These are phyloP conservation scores for Drosophila prolongata DNA, from an alignment of 2,888 invertebrate species.

Conservation along the genomic window DNA sequence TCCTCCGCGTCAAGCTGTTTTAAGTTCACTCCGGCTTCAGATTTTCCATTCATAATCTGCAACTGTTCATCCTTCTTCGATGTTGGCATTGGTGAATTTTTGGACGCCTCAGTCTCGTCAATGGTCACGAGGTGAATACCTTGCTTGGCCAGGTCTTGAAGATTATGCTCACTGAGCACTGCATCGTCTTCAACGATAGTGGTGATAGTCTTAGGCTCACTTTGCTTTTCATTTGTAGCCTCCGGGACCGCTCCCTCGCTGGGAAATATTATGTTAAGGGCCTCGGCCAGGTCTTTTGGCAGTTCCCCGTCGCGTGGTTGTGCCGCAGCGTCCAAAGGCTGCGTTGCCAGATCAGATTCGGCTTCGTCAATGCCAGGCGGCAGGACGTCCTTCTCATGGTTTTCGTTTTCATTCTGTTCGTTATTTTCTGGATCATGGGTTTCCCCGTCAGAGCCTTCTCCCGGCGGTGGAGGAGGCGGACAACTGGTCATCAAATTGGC, in stretches of 20 bases:
- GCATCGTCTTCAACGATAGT: slow-evolving; percentile 67
- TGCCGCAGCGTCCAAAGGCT: slow-evolving; percentile 84
- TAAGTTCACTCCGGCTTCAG: slow-evolving; percentile 9
- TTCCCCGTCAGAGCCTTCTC: slow-evolving; percentile 29
- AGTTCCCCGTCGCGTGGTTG: slow-evolving; percentile 85
- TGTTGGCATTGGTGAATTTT: slow-evolving; percentile 43
- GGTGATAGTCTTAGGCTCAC: slow-evolving; percentile 71
- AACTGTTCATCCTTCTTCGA: slow-evolving; percentile 37
- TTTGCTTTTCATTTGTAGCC: slow-evolving; percentile 31
- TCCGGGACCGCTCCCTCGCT: slow-evolving; percentile 83
- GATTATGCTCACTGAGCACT: slow-evolving; percentile 73
- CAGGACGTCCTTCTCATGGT: slow-evolving; percentile 81
- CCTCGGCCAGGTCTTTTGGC: slow-evolving; percentile 87
- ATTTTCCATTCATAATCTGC: slow-evolving; percentile 46
- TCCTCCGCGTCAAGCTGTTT: slow-evolving; percentile 49
- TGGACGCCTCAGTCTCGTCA: slow-evolving; percentile 65
- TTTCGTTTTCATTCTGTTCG: slow-evolving; percentile 44
- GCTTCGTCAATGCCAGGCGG: slow-evolving; percentile 84
- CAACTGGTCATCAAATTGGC: slow-evolving; percentile 83
- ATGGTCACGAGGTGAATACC: slow-evolving; percentile 83
- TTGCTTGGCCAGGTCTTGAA: slow-evolving; percentile 81
- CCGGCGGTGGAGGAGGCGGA: slow-evolving; percentile 83
- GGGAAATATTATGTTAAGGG: slow-evolving; percentile 87
- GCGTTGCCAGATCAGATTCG: slow-evolving; percentile 83
- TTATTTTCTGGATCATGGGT: slow-evolving; percentile 7